Conservation (phyloP, 1,140 invertebrate genomes). For the Mercenaria mercenaria region DNA sequence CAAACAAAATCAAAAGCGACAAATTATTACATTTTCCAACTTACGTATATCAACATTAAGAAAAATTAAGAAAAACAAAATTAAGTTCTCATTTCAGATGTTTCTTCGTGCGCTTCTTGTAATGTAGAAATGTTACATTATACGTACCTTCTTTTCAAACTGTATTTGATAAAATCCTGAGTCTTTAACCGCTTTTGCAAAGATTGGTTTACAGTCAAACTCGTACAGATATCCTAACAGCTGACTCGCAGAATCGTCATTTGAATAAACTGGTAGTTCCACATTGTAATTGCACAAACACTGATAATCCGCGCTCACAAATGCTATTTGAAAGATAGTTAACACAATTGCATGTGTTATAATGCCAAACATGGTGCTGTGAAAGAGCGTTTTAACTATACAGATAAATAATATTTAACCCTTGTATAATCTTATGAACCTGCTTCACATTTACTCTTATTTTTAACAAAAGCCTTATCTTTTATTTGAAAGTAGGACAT, state of each 20-base stretch:
- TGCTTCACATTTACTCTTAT: too few species aligned
- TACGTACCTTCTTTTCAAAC: constrained; percentile 14
- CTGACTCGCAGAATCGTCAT: not conserved
- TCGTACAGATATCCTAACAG: constrained; percentile 42
- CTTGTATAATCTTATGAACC: too few species aligned
- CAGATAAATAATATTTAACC: too few species aligned
- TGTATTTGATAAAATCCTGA: not conserved
- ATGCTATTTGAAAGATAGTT: not conserved
- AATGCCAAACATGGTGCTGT: not conserved
- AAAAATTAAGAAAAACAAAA: too few species aligned
- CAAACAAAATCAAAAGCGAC: too few species aligned
- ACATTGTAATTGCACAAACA: constrained; percentile 56
- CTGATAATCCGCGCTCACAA: not conserved
- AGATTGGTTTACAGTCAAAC: constrained; percentile 49
- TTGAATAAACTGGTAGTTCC: not conserved
- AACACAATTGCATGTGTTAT: not conserved
- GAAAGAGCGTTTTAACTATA: too few species aligned
- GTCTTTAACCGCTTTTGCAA: not conserved
- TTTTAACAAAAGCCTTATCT: too few species aligned
- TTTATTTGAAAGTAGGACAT: too few species aligned
- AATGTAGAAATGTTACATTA: not conserved
- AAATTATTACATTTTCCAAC: too few species aligned
- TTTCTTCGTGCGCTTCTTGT: too few species aligned
- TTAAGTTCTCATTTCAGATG: too few species aligned
- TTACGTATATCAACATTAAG: too few species aligned